Base-by-base conservation (phyloP, 2,797 vertebrate species). In the Semotilus atromaculatus region DNA sequence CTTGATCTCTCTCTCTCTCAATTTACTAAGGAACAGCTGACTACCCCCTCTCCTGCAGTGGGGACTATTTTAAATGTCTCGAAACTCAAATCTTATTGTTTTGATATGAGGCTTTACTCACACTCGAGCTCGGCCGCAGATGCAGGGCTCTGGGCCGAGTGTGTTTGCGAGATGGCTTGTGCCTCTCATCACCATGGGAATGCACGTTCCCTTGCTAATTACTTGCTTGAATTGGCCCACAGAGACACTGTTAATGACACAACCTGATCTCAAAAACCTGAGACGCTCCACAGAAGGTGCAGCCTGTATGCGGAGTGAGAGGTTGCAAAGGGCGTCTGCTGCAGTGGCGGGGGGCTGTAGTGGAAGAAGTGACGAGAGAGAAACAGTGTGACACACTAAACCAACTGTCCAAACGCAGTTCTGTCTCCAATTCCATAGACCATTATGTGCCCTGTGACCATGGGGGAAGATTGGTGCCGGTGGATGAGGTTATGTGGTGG, bases 131-230 rank as follows among this genome's bases (percentile, higher is more conserved):
- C 31, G 80, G 88, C 38, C 53, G 10, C 26, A 62, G 67, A 62
- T 72, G 66, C 18, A 62, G 48, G 48, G 19, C 34, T 78, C 58
- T 13, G 19, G 79, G 64, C 34, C 34, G 51, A 89, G 84, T 88
- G 90, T 86, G 88, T 85, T 48, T 86, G 89, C 88, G 87, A 80
- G 72, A 60, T 83, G 89, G 88, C 88, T 85, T 88, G 88, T 84
- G 88, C 87, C 85, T 83, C 74, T 89, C 92, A 90, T 93, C 88
- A 87, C 92, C 90, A 90, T 93, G 88, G 93, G 92, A 93, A 91
- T 91, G 90, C 92, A 94, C 92, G 92, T 90, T 93, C 89, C 89
- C 90, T 90, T 93, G 90, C 92, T 95, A 94, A 95, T 94, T 93
- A 94, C 92, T 91, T 91, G 93, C 90, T 88, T 92, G 91, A 88